These are phyloP conservation scores for Drosophila kuntzei DNA, from an alignment of 2,888 invertebrate genomes.

Conservation along the genomic window DNA sequence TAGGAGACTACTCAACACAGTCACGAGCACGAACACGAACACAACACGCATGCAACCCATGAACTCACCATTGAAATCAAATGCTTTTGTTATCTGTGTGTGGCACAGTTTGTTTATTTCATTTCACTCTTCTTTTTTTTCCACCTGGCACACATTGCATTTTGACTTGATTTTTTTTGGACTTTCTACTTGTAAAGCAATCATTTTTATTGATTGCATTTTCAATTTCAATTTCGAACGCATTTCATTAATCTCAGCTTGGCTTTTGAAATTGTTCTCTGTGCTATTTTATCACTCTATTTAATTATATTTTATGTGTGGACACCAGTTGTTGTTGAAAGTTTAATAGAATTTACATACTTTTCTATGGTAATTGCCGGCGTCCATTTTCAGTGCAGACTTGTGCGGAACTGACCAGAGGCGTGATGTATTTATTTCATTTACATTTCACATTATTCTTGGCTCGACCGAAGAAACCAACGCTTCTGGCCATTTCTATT, in stretches of 20 bases:
- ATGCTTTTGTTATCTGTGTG: conserved; percentile 27
- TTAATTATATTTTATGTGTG: conserved; percentile 30
- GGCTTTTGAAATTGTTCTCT: conserved; percentile 20
- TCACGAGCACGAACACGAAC: neutral
- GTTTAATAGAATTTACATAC: conserved; percentile 56
- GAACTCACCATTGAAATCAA: conserved; percentile 2
- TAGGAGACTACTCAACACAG: neutral
- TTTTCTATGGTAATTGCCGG: conserved; percentile 66
- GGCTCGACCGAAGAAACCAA: conserved; percentile 7
- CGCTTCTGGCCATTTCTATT: conserved; percentile 42
- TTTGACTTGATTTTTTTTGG: conserved; percentile 8
- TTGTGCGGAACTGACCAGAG: conserved; percentile 67
- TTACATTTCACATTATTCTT: conserved; percentile 50
- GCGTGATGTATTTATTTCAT: conserved; percentile 57
- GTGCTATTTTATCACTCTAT: conserved; percentile 23
- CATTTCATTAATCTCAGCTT: conserved; percentile 35
- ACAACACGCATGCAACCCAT: conserved; percentile 11
- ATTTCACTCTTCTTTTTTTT: neutral
- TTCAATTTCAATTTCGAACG: conserved; percentile 28
- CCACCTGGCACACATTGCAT: neutral
- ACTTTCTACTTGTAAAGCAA: conserved; percentile 37
- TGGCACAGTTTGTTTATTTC: conserved; percentile 35
- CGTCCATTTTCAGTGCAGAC: conserved; percentile 74
- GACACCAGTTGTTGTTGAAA: neutral
- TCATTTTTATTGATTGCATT: conserved; percentile 73